phyloP scores from a whole-genome alignment of 2,113 vertebrate species.

The Megaceryle maxima region DNA sequence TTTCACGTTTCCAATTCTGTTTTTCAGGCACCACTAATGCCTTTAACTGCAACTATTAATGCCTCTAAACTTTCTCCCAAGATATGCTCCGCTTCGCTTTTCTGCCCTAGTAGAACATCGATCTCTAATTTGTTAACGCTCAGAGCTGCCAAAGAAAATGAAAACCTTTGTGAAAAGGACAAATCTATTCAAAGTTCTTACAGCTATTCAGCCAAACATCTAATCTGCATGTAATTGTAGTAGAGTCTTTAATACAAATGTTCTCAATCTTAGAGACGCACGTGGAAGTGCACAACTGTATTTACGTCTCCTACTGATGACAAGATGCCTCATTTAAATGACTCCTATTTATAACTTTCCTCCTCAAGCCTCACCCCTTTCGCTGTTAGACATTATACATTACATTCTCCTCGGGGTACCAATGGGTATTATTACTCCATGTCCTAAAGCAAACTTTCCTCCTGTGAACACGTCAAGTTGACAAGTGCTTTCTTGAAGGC shows the following conservation, averaged over 20 bases:
- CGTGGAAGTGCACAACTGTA: neutral
- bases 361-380: neutral
- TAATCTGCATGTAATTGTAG: conserved; percentile 68
- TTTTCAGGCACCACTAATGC: conserved; percentile 3
- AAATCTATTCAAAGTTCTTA: conserved; percentile 59
- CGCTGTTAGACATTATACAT: neutral
- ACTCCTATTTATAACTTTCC: neutral
- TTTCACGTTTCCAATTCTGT: neutral
- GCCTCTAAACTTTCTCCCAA: conserved; percentile 33
- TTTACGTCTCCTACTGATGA: neutral
- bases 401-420: neutral
- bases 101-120: conserved; percentile 29
- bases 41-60: neutral
- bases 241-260: conserved; percentile 37
- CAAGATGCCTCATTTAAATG: neutral
- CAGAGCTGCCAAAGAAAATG: conserved; percentile 60
- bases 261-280: conserved; percentile 3
- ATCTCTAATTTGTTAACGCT: conserved; percentile 66
- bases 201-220: conserved; percentile 62
- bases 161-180: conserved; percentile 67
- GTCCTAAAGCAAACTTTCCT: neutral
- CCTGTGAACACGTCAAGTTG: rapidly evolving
- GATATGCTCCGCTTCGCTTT: neutral
- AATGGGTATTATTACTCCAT: neutral
- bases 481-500: neutral